Percentiles rank a stretch among this genome's conserved stretches.
These are phyloP conservation scores for Nephrotoma guestfalica DNA, from an alignment of 2,888 invertebrate species.

Conservation along the genomic window DNA sequence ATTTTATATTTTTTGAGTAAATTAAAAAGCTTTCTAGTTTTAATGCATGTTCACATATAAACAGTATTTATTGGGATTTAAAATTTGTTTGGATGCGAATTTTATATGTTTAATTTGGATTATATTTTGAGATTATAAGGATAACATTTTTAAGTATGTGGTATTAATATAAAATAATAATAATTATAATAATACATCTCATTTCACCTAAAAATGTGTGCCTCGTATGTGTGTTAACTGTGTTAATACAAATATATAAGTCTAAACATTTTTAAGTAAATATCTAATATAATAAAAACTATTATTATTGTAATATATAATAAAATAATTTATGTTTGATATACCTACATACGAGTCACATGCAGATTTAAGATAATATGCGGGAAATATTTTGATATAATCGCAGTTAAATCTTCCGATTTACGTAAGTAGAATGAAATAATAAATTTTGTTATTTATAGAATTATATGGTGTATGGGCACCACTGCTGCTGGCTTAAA, in stretches of 20 bases:
- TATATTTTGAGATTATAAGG: conserved; percentile 2
- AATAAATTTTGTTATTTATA: background rate
- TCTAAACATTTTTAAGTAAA: background rate
- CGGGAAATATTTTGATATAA: background rate
- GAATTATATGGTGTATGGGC: background rate
- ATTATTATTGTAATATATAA: background rate
- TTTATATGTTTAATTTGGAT: conserved; percentile 4
- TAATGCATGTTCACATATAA: conserved; percentile 6
- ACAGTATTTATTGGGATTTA: conserved; percentile 6
- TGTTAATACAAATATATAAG: no score
- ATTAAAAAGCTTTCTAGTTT: conserved; percentile 1
- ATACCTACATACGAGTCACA: background rate
- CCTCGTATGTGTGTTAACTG: background rate
- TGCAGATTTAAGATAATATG: background rate
- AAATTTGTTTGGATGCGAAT: conserved; percentile 5
- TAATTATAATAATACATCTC: background rate
- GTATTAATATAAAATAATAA: conserved; percentile 3
- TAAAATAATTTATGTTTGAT: background rate
- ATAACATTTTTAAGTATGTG: conserved; percentile 2
- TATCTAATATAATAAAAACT: background rate
- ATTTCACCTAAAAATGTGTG: background rate
- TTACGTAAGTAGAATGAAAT: background rate
- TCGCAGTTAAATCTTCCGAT: background rate
- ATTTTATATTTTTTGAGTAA: background rate
- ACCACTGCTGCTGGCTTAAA: no score